phyloP scores from a whole-genome alignment of 1,140 invertebrate species.

The Rhagoletis zephyria region DNA sequence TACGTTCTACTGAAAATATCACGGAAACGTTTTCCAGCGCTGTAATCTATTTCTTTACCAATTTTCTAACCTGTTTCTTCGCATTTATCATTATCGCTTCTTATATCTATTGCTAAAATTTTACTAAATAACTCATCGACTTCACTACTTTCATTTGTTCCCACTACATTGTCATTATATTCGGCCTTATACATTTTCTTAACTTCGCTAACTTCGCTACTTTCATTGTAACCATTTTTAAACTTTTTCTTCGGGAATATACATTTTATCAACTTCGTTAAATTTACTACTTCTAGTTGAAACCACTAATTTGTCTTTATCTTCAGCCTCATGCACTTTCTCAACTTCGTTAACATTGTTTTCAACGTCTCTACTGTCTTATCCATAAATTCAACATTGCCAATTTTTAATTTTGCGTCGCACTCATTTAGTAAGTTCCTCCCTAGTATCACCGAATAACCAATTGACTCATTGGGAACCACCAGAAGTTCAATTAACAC shows the following conservation, averaged over 20 bases:
- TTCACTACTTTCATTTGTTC: too few species aligned
- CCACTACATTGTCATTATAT: background rate
- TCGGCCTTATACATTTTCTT: background rate
- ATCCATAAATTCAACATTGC: background rate
- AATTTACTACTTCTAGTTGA: background rate
- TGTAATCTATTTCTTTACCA: background rate
- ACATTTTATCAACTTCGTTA: too few species aligned
- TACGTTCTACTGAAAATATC: slow-evolving; percentile 24
- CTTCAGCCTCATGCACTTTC: background rate
- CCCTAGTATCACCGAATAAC: background rate
- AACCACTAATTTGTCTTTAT: background rate
- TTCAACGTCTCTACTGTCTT: background rate
- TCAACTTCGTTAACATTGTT: background rate
- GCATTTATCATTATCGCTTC: background rate
- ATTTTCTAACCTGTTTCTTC: background rate
- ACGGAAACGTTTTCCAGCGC: background rate
- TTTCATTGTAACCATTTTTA: too few species aligned
- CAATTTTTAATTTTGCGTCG: background rate
- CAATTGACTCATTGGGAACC: background rate
- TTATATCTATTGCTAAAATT: background rate
- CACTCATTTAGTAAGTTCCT: background rate
- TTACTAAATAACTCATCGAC: too few species aligned
- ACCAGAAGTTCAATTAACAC: background rate
- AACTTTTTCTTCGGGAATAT: too few species aligned
- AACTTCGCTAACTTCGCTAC: too few species aligned